Evolutionary conservation across 2,113 vertebrate genomes (phyloP), one percentile per base, ranked within the genome.

Genomic region (Muntiacus reevesi): DNA sequence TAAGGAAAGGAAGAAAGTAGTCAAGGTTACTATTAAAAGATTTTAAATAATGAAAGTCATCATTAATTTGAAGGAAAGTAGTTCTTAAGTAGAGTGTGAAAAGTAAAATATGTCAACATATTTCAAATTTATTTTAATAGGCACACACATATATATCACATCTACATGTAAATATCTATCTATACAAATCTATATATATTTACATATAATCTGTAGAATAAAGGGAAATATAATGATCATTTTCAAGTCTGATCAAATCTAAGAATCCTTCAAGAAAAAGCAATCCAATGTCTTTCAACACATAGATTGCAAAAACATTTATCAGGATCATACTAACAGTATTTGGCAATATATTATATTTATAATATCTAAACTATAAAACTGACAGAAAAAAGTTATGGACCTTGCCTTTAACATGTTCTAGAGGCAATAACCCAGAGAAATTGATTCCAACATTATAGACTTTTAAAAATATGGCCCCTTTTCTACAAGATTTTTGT

Each of bases 61-160:
- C 82, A 62, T 40, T 55, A 97, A 84, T 97, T 98, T 98, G 94
- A 98, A 98, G 89, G 64, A 96, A 98, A 98, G 87, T 97, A 97
- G 87, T 98, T 98, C 97, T 98, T 97, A 98, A 96, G 90, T 94
- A 91, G 92, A 97, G 96, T 96, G 47, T 78, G 13, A 81, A 62
- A 98, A 97, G 60, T 91, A 97, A 98, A 98, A 98, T 33, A 98
- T 92, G 60, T 85, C 62, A 98, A 96, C 74, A 43, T 55, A 28
- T 83, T 87, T 95, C 27, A 84, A 92, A 83, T 54, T 28, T 1
- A 94, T 85, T 85, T 88, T 33, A 79, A 47, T 23, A 45, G 11
- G 47, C 47, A 78, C 8, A 57, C 28, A 50, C 3, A 52, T 14
- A 59, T 13, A 40, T 17, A 59, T 23, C 21, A 1, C 54, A 83